Conservation (phyloP, 2,797 vertebrate species). For the Danio jaintianensis region DNA sequence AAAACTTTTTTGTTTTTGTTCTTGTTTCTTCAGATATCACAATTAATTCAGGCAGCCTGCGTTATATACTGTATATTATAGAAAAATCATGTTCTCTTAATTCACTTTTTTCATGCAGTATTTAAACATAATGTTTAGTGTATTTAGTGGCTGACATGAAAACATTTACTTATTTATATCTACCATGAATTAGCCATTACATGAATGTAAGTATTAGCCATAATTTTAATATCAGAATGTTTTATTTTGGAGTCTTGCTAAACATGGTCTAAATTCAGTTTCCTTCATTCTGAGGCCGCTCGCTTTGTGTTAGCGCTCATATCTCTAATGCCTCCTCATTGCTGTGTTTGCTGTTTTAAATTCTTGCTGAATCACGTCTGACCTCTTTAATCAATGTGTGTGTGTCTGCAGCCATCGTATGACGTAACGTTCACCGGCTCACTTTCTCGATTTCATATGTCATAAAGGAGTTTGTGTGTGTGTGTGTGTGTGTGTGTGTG, state of each 20-base stretch:
- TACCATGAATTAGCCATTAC: background rate
- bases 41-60: background rate
- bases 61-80: background rate
- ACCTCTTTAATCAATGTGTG: slow-evolving; percentile 40
- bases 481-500: slow-evolving; percentile 15
- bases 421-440: slow-evolving; percentile 28
- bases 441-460: slow-evolving; percentile 22
- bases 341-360: slow-evolving; percentile 39
- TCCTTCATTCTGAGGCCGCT: background rate
- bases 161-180: background rate
- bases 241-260: background rate
- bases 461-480: slow-evolving; percentile 18
- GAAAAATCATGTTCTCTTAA: background rate
- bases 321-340: slow-evolving; percentile 33
- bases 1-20: too few relatives aligned
- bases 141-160: too few relatives aligned
- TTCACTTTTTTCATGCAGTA: background rate
- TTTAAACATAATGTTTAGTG: too few relatives aligned
- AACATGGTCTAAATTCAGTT: too few relatives aligned
- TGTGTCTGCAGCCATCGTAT: slow-evolving; percentile 5
- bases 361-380: slow-evolving; percentile 44
- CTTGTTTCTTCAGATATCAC: background rate
- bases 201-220: background rate
- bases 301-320: background rate
- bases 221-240: background rate